Evolutionary conservation across 2,888 invertebrate genomes (phyloP).

Genomic region (Latrodectus hesperus): DNA sequence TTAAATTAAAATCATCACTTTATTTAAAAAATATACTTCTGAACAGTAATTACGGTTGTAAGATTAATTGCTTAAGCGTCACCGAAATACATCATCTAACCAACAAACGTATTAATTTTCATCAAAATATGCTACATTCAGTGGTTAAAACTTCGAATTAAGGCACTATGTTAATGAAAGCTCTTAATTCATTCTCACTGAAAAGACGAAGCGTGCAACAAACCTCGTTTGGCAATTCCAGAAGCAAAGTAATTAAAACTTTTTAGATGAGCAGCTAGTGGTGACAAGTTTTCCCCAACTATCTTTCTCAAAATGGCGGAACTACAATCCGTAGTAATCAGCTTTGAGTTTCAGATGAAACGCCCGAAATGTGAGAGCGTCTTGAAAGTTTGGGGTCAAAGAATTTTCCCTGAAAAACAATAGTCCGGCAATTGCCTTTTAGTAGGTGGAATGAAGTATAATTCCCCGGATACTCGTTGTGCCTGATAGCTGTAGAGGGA

Average conservation of each 20-base stretch:
- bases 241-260: slow-evolving; percentile 17
- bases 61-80: no score
- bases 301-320: not conserved
- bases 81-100: no score
- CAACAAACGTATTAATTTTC: no score
- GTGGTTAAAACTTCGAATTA: no score
- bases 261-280: not conserved
- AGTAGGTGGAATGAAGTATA: not conserved
- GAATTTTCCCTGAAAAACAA: not conserved
- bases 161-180: no score
- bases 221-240: not conserved
- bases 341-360: not conserved
- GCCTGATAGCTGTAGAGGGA: not conserved
- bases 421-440: not conserved
- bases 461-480: not conserved
- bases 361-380: not conserved
- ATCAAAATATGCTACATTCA: no score
- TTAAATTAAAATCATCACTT: no score
- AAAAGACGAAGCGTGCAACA: no score
- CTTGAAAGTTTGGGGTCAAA: not conserved
- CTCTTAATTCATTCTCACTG: no score
- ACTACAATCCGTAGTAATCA: slow-evolving; percentile 1
- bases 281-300: not conserved
- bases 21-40: no score
- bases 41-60: no score